Conservation (phyloP, 2,113 vertebrate genomes). For the Megalops atlanticus region DNA sequence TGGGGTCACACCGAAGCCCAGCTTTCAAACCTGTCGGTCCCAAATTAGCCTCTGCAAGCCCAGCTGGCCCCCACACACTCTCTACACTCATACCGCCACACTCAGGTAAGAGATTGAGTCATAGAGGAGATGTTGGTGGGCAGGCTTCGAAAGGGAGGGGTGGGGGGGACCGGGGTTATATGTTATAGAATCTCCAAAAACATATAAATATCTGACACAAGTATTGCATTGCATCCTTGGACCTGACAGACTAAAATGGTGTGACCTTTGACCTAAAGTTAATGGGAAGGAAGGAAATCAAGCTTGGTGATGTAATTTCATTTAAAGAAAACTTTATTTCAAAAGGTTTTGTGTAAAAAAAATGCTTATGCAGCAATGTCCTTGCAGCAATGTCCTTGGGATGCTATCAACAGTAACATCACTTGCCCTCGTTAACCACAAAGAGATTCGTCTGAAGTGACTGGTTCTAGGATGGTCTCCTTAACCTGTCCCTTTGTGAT, state of each 20-base stretch:
- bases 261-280: too few species aligned
- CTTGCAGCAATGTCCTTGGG: too few species aligned
- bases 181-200: too few species aligned
- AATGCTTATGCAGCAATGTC: constrained; percentile 1
- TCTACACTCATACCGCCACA: constrained; percentile 64
- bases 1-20: constrained; percentile 58
- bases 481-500: not conserved
- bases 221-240: too few species aligned
- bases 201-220: too few species aligned
- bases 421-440: not conserved
- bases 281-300: too few species aligned
- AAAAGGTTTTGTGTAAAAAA: too few species aligned
- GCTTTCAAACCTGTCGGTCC: constrained; percentile 68
- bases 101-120: constrained; percentile 55
- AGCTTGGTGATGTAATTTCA: too few species aligned
- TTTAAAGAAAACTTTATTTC: too few species aligned
- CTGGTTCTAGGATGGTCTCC: not conserved
- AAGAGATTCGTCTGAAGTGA: not conserved
- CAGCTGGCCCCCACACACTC: constrained; percentile 52
- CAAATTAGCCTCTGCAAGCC: constrained; percentile 59
- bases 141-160: not conserved
- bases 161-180: not conserved
- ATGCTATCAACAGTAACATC: too few species aligned
- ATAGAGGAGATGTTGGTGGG: too few species aligned
- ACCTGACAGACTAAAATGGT: too few species aligned